A percentile compares a stretch with the other conserved stretches of the same genome.
These are phyloP conservation scores for Ormyrus pomaceus DNA, from an alignment of 2,888 invertebrate species.

Conservation along the genomic window DNA sequence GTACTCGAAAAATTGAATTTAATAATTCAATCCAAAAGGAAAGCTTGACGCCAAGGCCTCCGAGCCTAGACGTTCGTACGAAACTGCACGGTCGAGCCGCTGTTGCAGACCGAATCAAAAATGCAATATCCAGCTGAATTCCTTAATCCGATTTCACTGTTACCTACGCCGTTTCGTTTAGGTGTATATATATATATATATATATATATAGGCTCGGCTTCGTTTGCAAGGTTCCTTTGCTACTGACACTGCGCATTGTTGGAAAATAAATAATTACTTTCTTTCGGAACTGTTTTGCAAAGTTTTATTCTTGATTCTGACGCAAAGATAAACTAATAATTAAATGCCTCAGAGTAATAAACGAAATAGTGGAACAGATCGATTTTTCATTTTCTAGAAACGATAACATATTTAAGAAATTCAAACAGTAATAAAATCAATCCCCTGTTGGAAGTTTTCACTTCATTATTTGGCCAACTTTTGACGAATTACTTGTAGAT, in stretches of 20 bases:
- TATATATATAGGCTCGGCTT: background rate
- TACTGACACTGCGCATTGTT: background rate
- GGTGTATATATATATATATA: background rate
- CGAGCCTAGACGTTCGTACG: constrained; percentile 57
- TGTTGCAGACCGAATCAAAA: constrained; percentile 70
- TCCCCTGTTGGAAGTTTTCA: no score
- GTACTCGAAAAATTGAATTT: constrained; percentile 76
- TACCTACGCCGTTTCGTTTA: constrained; percentile 54
- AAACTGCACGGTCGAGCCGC: constrained; percentile 51
- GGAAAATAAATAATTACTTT: no score
- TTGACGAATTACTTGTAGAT: no score
- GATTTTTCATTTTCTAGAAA: no score
- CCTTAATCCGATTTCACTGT: constrained; percentile 73
- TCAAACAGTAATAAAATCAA: no score
- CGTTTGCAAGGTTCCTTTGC: background rate
- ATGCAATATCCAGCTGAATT: constrained; percentile 74
- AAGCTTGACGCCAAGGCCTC: constrained; percentile 67
- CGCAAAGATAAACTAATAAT: no score
- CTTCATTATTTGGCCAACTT: no score
- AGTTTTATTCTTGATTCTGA: no score
- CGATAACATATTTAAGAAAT: no score
- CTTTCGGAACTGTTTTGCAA: no score
- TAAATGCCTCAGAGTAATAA: no score
- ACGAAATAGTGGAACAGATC: no score
- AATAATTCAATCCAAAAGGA: constrained; percentile 75